A percentile compares a stretch with the other conserved stretches of the same genome.
Evolutionary conservation across 2,888 invertebrate species (phyloP).

Genomic region (Mactromeris polynyma): DNA sequence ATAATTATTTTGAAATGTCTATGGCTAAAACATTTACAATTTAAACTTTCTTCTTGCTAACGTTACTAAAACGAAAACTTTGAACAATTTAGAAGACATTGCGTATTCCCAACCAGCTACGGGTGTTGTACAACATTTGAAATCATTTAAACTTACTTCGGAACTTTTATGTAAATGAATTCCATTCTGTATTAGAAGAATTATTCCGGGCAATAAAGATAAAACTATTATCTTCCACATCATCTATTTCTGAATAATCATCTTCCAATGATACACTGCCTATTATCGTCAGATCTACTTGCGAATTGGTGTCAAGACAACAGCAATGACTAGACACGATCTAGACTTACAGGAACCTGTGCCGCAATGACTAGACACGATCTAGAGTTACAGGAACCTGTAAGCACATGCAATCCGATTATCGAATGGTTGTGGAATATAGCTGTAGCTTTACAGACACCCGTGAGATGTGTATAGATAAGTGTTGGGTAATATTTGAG

Average conservation of each 20-base stretch:
- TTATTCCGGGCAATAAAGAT: conserved; percentile 32
- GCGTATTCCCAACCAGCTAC: background rate
- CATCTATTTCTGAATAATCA: background rate
- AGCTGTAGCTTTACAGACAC: too few relatives aligned
- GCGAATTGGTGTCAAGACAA: too few relatives aligned
- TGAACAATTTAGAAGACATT: background rate
- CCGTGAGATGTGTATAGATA: too few relatives aligned
- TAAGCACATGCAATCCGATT: too few relatives aligned
- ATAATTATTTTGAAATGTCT: background rate
- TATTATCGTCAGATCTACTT: too few relatives aligned
- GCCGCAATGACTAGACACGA: too few relatives aligned
- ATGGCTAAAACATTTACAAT: background rate
- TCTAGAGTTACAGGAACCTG: too few relatives aligned
- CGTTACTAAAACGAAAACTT: background rate
- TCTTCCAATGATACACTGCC: background rate
- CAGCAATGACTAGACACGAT: too few relatives aligned
- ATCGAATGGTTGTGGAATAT: too few relatives aligned
- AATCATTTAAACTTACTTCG: conserved; percentile 17
- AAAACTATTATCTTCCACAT: conserved; percentile 43
- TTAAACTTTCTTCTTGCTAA: too few relatives aligned
- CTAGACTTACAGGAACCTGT: too few relatives aligned
- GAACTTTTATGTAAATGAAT: conserved; percentile 3
- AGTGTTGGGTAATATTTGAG: too few relatives aligned
- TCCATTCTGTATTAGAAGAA: conserved; percentile 35
- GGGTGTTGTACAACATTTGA: background rate